phyloP scores from a whole-genome alignment of 2,888 invertebrate genomes.

The Orthonevra nobilis region DNA sequence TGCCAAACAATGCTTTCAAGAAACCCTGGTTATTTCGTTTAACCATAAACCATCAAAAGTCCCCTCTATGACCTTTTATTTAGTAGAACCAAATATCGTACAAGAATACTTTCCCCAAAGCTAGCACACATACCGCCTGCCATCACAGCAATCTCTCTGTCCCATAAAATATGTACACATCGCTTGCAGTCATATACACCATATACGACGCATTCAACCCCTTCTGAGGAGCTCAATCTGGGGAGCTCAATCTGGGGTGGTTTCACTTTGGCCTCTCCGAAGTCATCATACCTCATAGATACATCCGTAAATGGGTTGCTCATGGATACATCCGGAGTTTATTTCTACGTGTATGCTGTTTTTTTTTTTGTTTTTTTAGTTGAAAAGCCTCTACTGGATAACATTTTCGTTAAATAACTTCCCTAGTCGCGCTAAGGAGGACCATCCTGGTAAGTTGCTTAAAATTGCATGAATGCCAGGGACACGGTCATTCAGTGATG shows the following conservation, averaged over 20 bases:
- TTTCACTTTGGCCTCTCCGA: conserved; percentile 25
- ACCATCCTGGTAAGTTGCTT: conserved; percentile 37
- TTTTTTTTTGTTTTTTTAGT: conserved; percentile 3
- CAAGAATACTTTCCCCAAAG: background rate
- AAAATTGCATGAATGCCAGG: conserved; percentile 64
- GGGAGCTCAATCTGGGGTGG: conserved; percentile 8
- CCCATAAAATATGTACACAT: conserved; percentile 11
- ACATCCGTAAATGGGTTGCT: background rate
- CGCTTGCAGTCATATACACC: conserved; percentile 30
- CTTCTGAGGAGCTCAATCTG: background rate
- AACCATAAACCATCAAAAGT: too few relatives aligned
- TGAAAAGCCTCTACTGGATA: conserved; percentile 41
- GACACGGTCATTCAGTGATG: conserved; percentile 7
- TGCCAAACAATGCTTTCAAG: too few relatives aligned
- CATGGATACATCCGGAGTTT: conserved; percentile 14
- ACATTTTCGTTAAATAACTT: conserved; percentile 33
- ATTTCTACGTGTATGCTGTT: background rate
- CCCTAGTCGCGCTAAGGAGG: conserved; percentile 30
- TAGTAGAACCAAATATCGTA: too few relatives aligned
- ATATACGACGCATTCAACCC: background rate
- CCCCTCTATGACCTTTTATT: too few relatives aligned
- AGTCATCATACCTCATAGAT: conserved; percentile 52
- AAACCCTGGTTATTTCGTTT: too few relatives aligned
- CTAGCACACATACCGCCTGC: conserved; percentile 13
- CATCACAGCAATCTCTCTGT: conserved; percentile 2